These are phyloP conservation scores for Subacronicta megacephala DNA, from an alignment of 2,888 invertebrate species.

Conservation along the genomic window DNA sequence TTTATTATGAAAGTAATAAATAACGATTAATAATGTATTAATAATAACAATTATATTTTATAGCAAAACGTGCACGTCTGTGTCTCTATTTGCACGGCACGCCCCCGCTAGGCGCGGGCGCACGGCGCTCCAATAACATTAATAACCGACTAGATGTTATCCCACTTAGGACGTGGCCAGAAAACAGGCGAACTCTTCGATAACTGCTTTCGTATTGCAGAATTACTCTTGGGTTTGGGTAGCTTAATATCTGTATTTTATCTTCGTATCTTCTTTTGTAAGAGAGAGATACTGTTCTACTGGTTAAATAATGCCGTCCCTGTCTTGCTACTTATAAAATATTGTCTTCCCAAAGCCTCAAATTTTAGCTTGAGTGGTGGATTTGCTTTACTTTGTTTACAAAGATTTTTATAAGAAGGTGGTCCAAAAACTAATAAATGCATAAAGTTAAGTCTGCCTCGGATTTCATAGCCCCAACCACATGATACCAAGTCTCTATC, in stretches of 20 bases:
- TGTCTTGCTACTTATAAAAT: no score
- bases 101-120: slow-evolving; percentile 50
- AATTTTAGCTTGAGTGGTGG: no score
- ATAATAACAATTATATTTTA: slow-evolving; percentile 40
- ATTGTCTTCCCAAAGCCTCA: no score
- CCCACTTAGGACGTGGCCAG: slow-evolving; percentile 34
- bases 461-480: slow-evolving; percentile 11
- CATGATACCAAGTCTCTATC: slow-evolving; percentile 1
- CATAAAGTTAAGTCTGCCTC: background rate
- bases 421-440: no score
- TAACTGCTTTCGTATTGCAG: no score
- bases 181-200: slow-evolving; percentile 6
- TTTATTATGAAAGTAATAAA: slow-evolving; percentile 22
- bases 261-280: no score
- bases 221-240: no score
- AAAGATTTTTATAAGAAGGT: no score
- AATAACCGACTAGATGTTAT: slow-evolving; percentile 53
- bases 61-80: slow-evolving; percentile 29
- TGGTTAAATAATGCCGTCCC: no score
- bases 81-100: slow-evolving; percentile 60
- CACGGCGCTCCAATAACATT: slow-evolving; percentile 54
- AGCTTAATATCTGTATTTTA: no score
- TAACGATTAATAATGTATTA: slow-evolving; percentile 36
- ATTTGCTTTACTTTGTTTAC: no score
- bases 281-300: no score